phyloP scores from a whole-genome alignment of 2,888 invertebrate species.

The Nomada goodeniana region DNA sequence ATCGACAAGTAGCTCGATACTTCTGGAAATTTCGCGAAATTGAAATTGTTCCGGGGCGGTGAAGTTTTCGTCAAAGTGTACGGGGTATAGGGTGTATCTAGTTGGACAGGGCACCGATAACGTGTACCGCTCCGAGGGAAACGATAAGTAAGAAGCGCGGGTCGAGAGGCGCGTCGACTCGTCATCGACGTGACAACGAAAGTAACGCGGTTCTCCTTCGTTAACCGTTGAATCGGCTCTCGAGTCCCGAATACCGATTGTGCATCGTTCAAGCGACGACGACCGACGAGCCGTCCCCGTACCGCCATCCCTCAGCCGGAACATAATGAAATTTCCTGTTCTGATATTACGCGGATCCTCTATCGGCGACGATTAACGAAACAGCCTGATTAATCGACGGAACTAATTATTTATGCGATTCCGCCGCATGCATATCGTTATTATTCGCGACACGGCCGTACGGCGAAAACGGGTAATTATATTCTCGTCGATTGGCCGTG shows the following conservation, averaged over 20 bases:
- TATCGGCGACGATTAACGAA: conserved; percentile 38
- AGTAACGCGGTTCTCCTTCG: conserved; percentile 20
- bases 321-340: conserved; percentile 58
- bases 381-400: conserved; percentile 47
- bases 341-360: conserved; percentile 31
- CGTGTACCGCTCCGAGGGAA: not conserved
- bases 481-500: conserved; percentile 54
- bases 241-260: conserved; percentile 45
- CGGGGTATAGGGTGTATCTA: not conserved
- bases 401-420: conserved; percentile 53
- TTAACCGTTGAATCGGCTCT: conserved; percentile 32
- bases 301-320: not conserved
- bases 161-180: conserved; percentile 11
- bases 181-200: conserved; percentile 30
- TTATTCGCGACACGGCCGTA: conserved; percentile 26
- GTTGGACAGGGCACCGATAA: not conserved
- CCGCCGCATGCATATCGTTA: conserved; percentile 39
- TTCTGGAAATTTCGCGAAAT: not conserved
- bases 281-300: not conserved
- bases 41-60: not conserved
- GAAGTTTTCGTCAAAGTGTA: not conserved
- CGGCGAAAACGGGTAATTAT: conserved; percentile 51
- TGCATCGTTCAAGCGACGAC: not conserved
- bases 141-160: not conserved
- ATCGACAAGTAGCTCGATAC: not conserved